Evolutionary conservation across 2,888 invertebrate species (phyloP), one percentile per base, ranked within the genome.

Genomic region (Galerucella pusilla): DNA sequence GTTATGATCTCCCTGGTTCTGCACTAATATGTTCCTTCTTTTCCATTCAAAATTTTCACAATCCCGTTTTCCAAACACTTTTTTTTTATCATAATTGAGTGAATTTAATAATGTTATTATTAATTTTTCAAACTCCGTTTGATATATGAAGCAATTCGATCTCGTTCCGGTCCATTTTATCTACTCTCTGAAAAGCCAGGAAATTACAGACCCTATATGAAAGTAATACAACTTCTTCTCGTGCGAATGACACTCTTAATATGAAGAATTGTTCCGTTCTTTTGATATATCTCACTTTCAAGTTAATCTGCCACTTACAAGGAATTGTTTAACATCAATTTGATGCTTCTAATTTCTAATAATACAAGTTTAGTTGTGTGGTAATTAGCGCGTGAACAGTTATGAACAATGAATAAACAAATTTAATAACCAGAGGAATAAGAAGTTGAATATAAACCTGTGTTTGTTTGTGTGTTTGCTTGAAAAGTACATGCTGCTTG

Each of bases 161-260:
- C 11, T 20, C 10, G 16, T 57, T 65, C 64, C 64, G 64, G 64
- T 3, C 64, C 64, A 16, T 75, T 80, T 75, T 79, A 80, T 81
- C 77, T 79, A 80, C 76, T 81, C 77, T 69, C 72, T 75, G 70
- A 73, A 73, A 75, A 78, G 75, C 75, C 75, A 68, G 76, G 75
- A 79, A 80, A 81, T 81, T 79, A 77, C 76, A 74, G 73, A 74
- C 75, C 75, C 77, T 76, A 76, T 81, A 82, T 80, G 80, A 77
- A 79, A 81, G 79, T 81, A 80, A 80, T 81, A 80, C 80, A 80
- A 79, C 76, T 79, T 59, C 77, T 79, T 74, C 77, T 80, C 71
- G 78, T 80, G 81, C 79, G 78, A 81, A 79, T 79, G 81, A 80
- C 82, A 82, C 77, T 77, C 79, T 81, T 79, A 79, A 79, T 70